Base-by-base conservation (phyloP, 2,888 invertebrate genomes). In the Hyles lineata region DNA sequence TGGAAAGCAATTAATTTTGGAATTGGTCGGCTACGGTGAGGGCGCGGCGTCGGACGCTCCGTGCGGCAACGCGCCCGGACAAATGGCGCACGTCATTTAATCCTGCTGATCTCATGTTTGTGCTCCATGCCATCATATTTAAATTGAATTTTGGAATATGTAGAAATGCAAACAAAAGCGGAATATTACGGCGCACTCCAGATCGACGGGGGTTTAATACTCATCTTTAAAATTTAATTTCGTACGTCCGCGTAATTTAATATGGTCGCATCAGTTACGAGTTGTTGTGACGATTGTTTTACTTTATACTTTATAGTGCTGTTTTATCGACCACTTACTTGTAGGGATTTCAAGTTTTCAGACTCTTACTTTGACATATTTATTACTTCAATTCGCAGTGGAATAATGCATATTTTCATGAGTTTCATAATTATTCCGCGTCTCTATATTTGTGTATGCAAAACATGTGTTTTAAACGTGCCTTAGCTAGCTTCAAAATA, bases 41-140 rank as follows among this genome's bases (percentile, higher is more conserved):
- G 74, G 79, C 81, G 81, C 79, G 83, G 80, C 79, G 78, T 15
- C 50, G 43, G 67, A 43, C 23, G 43, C 23, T 80, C 77, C 79
- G 81, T 78, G 82, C 78, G 82, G 80, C 76, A 76, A 79, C 74
- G 84, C 84, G 84, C 83, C 85, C 86, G 90, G 88, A 91, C 91
- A 91, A 91, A 91, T 90, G 90, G 90, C 86, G 82, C 87, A 83
- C 90, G 89, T 92, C 92, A 91, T 93, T 93, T 92, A 91, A 92
- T 92, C 89, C 86, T 84, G 93, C 92, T 91, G 92, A 93, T 90
- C 90, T 89, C 92, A 90, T 94, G 92, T 94, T 93, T 94, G 92
- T 88, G 83, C 88, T 83, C 86, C 82, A 80, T 85, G 85, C 91
- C 90, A 90, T 92, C 91, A 92, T 93, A 93, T 94, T 93, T 92